Conservation (phyloP, 2,888 invertebrate genomes). For the Tupiocoris notatus region DNA sequence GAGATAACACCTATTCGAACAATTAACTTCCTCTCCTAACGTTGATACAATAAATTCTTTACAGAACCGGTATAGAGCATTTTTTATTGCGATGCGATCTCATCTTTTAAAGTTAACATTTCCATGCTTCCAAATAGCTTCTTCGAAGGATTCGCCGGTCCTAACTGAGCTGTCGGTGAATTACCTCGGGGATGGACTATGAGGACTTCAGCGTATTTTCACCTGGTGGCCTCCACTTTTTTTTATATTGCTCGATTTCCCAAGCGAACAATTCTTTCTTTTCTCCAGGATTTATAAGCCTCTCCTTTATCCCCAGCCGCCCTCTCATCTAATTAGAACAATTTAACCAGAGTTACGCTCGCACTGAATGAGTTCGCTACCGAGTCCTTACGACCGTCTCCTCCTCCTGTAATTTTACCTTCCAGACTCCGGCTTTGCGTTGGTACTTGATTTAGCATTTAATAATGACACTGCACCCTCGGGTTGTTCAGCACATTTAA, state of each 20-base stretch:
- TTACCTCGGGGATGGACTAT: background rate
- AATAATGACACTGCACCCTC: background rate
- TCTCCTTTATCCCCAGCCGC: background rate
- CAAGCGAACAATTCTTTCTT: conserved; percentile 19
- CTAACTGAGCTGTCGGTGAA: background rate
- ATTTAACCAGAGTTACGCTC: conserved; percentile 23
- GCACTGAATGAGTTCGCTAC: background rate
- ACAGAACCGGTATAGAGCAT: no score
- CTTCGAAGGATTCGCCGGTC: background rate
- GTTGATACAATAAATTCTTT: no score
- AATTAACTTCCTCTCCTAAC: no score
- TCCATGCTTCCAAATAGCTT: no score
- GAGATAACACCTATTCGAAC: no score
- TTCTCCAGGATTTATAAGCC: conserved; percentile 12
- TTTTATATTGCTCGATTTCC: conserved; percentile 23
- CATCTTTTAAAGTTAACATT: no score
- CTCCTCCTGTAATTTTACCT: background rate
- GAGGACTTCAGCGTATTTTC: conserved; percentile 23
- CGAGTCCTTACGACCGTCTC: background rate
- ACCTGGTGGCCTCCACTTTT: conserved; percentile 16
- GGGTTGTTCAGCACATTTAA: no score
- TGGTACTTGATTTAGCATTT: conserved; percentile 5
- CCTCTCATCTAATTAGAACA: conserved; percentile 19
- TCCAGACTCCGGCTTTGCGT: background rate
- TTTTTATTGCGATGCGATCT: no score